Evolutionary conservation across 2,113 vertebrate species (phyloP).

Genomic region (Prionailurus viverrinus): DNA sequence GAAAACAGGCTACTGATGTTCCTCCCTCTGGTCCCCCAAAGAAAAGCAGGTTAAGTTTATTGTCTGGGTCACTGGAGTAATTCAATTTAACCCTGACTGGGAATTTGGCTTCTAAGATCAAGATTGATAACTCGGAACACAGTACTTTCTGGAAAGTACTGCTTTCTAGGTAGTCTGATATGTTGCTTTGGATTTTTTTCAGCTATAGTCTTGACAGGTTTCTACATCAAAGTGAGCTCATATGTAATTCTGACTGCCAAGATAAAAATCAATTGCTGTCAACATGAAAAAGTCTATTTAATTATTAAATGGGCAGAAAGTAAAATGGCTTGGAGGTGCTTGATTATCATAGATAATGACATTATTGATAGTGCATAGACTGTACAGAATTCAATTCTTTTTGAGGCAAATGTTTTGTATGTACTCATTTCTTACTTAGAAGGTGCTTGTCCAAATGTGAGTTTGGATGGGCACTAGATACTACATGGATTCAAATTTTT

Average conservation of each 20-base stretch:
- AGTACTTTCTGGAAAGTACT: neutral
- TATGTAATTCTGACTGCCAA: neutral
- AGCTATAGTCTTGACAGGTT: slow-evolving; percentile 25
- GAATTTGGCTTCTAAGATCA: neutral
- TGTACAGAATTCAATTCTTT: neutral
- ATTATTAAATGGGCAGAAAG: neutral
- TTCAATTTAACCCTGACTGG: neutral
- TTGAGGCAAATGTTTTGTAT: neutral
- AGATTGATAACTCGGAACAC: neutral
- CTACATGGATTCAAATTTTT: neutral
- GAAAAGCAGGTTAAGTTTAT: neutral
- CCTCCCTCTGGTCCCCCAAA: neutral
- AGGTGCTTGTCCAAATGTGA: neutral
- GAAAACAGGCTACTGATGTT: neutral
- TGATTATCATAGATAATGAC: neutral
- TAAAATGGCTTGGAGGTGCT: neutral
- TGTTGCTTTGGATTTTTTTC: neutral
- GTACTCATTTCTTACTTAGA: neutral
- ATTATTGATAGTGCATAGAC: neutral
- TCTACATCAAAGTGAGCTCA: neutral
- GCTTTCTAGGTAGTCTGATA: neutral
- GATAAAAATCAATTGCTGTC: slow-evolving; percentile 9
- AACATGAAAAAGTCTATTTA: neutral
- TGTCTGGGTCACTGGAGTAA: neutral
- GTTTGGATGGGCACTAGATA: neutral